These are phyloP conservation scores for Nanorana parkeri DNA, from an alignment of 2,113 vertebrate species.

Conservation along the genomic window DNA sequence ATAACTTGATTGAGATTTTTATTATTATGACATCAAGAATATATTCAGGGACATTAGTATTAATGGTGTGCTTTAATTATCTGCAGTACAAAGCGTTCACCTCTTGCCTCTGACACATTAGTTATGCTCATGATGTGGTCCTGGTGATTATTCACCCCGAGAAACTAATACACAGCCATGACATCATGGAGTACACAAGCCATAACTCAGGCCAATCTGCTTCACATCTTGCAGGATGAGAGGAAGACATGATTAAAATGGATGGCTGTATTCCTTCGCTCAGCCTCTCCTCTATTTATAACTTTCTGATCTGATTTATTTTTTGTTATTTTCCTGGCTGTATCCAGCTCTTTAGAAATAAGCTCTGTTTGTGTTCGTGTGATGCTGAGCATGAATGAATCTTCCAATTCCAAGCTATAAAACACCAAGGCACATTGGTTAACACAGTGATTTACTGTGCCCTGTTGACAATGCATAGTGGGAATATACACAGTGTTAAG, in stretches of 20 bases:
- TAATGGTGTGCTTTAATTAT: too few relatives aligned
- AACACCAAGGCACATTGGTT: not conserved
- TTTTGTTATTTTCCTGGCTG: not conserved
- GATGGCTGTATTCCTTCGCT: not conserved
- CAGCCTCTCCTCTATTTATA: constrained; percentile 12
- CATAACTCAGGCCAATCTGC: not conserved
- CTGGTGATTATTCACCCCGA: not conserved
- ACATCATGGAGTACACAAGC: constrained; percentile 23
- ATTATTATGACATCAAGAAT: too few relatives aligned
- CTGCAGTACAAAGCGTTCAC: not conserved
- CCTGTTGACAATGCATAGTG: too few relatives aligned
- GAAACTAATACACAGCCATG: not conserved
- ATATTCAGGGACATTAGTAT: too few relatives aligned
- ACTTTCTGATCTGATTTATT: constrained; percentile 27
- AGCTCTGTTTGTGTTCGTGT: not conserved
- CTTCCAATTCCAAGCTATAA: not conserved
- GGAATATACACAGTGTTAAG: too few relatives aligned
- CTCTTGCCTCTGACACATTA: not conserved
- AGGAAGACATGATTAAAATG: not conserved
- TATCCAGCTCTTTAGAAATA: not conserved
- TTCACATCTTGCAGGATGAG: not conserved
- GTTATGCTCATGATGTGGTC: not conserved
- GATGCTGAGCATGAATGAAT: constrained; percentile 12
- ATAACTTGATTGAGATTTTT: too few relatives aligned
- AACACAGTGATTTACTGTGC: not conserved